Evolutionary conservation across 2,113 vertebrate genomes (phyloP), one percentile per base, ranked within the genome.

Genomic region (Amia ocellicauda): DNA sequence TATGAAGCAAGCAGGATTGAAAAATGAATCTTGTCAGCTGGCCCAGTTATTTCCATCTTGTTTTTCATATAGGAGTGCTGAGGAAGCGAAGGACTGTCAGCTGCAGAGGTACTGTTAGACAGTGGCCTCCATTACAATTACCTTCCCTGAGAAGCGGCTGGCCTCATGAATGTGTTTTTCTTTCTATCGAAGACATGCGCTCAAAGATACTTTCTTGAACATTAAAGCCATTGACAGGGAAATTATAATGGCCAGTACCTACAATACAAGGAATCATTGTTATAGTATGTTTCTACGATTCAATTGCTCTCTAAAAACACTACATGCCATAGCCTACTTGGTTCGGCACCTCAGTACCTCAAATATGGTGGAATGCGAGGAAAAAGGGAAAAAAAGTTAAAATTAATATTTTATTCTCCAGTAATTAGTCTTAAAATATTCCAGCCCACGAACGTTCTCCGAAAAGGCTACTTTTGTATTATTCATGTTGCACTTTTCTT

Each of bases 1-100:
- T 23, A 31, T 42, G 56, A 58, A 41, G 20, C 56, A 22, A 3
- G 22, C 36, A 58, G 17, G n/a, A 3, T 29, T 56, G 53, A 56
- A 56, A 56, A 56, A 56, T 56, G 27, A 31, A 56, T 29, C 53
- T 56, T 56, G 53, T 56, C 53, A 56, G 53, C 53, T 28, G 53
- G 17, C 26, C 57, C 36, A 57, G 60, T 66, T 67, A n/a, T 9
- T 42, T 60, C 19, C 24, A 45, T 58, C 56, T 58, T n/a, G 8
- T 26, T 41, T 42, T 23, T 54, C 52, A 54, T n/a, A 28, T n/a
- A 43, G 56, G 7, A 58, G 31, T 41, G 56, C 31, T 41, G 56
- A 58, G 11, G 36, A 58, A 40, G 56, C 56, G 19, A 20, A 41
- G 28, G 31, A 16, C 56, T 58, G 56, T 58, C 56, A 58, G n/a